Base-by-base conservation (phyloP, 2,888 invertebrate species). In the Linnaemya tessellans region DNA sequence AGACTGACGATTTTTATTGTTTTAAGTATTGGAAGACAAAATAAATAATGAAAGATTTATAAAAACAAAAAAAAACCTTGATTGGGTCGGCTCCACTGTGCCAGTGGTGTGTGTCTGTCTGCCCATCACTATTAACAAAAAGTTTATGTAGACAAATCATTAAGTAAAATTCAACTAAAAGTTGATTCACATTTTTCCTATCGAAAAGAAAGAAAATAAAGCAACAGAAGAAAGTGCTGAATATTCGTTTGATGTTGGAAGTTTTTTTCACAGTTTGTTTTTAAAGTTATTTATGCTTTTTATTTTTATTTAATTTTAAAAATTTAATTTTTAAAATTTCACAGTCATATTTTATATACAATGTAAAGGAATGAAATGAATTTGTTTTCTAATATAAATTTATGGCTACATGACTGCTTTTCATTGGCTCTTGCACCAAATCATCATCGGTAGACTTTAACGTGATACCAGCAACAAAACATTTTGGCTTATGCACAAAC, bases 161-260 rank as follows among this genome's bases (percentile, higher is more conserved):
- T 25, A 35, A 18, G 38, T n/a, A 35, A 68, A 51, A 43, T 46
- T 38, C 22, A 77, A 62, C 13, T 49, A 7, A 22, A 25, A 51
- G 30, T 7, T 18, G 64, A 62, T 18, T 51, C 43, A 38, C 22
- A 62, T n/a, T 54, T 64, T 65, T 30, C 3, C 18, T 15, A 30
- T 30, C 10, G 30, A 56, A 11, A 15, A n/a, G 1, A 38, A 13
- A 46, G 2, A n/a, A 13, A 46, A 30, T 30, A 30, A 30, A 30
- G 11, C 11, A 8, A 65, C n/a, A 43, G 43, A 18, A 41, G 11
- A 65, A 65, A 43, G 54, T 43, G 56, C 22, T 20, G 15, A 64
- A 11, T 62, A 38, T 30, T 64, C 64, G 25, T 75, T 75, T 75
- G 64, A 64, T 64, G 64, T 75, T 60, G 25, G 25, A 64, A 75